A percentile compares a stretch with the other conserved stretches of the same genome.
These are phyloP conservation scores for Drosophila paucipuncta DNA, from an alignment of 2,888 invertebrate species.

Conservation along the genomic window DNA sequence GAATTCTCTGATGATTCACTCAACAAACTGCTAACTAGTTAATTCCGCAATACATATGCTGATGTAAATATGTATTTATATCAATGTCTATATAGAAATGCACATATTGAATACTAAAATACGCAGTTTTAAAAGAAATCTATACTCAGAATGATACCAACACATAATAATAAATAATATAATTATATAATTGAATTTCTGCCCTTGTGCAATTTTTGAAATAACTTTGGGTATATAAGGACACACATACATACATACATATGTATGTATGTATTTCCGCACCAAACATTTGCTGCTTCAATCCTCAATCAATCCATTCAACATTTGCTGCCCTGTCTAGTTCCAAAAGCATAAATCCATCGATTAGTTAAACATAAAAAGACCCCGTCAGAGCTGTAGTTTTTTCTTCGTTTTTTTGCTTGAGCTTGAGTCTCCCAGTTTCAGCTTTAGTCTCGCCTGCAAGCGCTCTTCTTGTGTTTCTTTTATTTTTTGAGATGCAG, in stretches of 20 bases:
- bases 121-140: background rate
- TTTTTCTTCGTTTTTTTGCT: background rate
- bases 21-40: conserved; percentile 7
- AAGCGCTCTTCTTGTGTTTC: conserved; percentile 6
- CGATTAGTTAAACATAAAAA: conserved; percentile 42
- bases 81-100: background rate
- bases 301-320: conserved; percentile 36
- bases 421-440: background rate
- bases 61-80: background rate
- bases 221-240: background rate
- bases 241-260: conserved; percentile 3
- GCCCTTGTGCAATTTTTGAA: background rate
- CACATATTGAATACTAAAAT: background rate
- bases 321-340: conserved; percentile 34
- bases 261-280: background rate
- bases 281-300: conserved; percentile 8
- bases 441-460: conserved; percentile 8
- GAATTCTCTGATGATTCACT: conserved; percentile 8
- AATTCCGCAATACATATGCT: background rate
- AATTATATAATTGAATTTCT: background rate
- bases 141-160: background rate
- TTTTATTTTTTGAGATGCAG: conserved; percentile 20
- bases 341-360: conserved; percentile 29
- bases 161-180: background rate
- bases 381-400: conserved; percentile 5